Evolutionary conservation across 1,140 invertebrate species (phyloP).

Genomic region (Diorhabda elongata): DNA sequence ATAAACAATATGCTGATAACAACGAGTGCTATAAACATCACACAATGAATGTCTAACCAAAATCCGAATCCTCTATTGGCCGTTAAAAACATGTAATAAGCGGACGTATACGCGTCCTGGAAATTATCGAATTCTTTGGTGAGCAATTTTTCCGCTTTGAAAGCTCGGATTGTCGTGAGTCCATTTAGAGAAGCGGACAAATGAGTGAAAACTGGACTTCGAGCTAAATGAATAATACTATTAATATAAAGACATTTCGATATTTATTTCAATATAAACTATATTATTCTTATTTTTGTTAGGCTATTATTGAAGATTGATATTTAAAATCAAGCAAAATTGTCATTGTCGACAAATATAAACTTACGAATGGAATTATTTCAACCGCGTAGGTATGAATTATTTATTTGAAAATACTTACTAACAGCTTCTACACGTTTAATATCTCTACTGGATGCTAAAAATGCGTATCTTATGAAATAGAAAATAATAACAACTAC

Average conservation of each 20-base stretch:
- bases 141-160: constrained; percentile 61
- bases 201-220: constrained; percentile 80
- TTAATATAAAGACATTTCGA: neutral
- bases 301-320: neutral
- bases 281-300: neutral
- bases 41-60: constrained; percentile 65
- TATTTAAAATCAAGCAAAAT: neutral
- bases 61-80: constrained; percentile 58
- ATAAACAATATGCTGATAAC: constrained; percentile 54
- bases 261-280: constrained; percentile 1
- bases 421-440: constrained; percentile 80
- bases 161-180: constrained; percentile 75
- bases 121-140: constrained; percentile 64
- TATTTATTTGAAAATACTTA: constrained; percentile 49
- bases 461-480: constrained; percentile 66
- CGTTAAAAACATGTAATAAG: constrained; percentile 63
- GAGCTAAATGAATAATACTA: constrained; percentile 48
- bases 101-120: constrained; percentile 57
- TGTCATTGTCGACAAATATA: neutral
- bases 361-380: neutral
- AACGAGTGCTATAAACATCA: constrained; percentile 57
- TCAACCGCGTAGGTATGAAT: neutral
- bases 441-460: constrained; percentile 75
- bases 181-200: constrained; percentile 74
- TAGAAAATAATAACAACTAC: constrained; percentile 60